Conservation (phyloP, 2,113 vertebrate species). For the western clawed frog (Xenopus tropicalis) region DNA sequence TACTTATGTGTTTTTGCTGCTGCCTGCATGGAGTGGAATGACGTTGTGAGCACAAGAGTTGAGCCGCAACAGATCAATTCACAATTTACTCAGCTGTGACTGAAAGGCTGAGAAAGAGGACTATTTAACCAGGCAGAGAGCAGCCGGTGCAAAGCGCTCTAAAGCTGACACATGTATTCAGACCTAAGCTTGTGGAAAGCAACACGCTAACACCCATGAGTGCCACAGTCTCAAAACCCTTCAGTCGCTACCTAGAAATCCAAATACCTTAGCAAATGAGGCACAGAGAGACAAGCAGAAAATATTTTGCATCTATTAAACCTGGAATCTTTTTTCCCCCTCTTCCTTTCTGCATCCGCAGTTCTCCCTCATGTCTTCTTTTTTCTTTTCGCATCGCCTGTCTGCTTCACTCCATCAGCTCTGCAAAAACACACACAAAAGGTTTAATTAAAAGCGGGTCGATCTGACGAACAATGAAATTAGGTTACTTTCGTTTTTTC, state of each 20-base stretch:
- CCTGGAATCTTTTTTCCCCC: neutral
- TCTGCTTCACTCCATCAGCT: conserved; percentile 29
- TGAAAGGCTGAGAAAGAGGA: conserved; percentile 35
- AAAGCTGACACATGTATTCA: conserved; percentile 31
- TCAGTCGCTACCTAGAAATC: conserved; percentile 28
- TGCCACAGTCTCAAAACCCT: conserved; percentile 38
- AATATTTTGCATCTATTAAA: conserved; percentile 43
- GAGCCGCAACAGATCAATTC: conserved; percentile 37
- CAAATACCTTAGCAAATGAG: conserved; percentile 39
- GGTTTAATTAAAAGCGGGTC: conserved; percentile 41
- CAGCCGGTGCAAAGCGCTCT: conserved; percentile 3
- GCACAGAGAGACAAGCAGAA: conserved; percentile 20
- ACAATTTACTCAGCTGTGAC: conserved; percentile 43
- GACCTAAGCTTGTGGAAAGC: conserved; percentile 18
- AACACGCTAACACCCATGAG: conserved; percentile 19
- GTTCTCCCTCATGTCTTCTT: neutral
- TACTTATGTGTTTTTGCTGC: conserved; percentile 6
- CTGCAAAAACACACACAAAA: conserved; percentile 37
- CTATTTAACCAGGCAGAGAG: conserved; percentile 28
- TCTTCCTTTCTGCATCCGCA: neutral
- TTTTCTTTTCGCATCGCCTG: neutral
- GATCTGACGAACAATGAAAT: conserved; percentile 39
- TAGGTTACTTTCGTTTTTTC: conserved; percentile 37
- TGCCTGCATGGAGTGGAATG: conserved; percentile 11
- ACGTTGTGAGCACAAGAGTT: conserved; percentile 27